Conservation (phyloP, 2,113 vertebrate species). For the Macrotus californicus region DNA sequence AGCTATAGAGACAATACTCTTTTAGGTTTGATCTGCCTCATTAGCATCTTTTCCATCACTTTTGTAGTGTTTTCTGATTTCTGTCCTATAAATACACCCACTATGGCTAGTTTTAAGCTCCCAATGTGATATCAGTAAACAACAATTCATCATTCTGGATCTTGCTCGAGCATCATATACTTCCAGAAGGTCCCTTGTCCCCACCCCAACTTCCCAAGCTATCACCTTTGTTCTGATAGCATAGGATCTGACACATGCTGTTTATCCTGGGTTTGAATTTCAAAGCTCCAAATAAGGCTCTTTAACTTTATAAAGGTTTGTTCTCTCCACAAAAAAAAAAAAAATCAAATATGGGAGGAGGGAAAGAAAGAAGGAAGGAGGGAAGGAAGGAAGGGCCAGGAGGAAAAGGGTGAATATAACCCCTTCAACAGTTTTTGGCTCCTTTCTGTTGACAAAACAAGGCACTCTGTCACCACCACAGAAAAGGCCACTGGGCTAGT, state of each 20-base stretch:
- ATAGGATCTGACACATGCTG: neutral
- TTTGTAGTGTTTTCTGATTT: neutral
- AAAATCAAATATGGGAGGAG: neutral
- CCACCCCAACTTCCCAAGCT: neutral
- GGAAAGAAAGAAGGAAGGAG: neutral
- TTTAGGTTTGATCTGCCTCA: neutral
- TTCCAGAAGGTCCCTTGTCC: neutral
- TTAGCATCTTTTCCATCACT: neutral
- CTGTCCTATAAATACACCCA: neutral
- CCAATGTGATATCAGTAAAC: neutral
- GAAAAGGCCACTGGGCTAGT: neutral
- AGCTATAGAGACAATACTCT: neutral
- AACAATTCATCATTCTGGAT: neutral
- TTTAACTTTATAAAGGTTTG: neutral
- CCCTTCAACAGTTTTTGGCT: neutral
- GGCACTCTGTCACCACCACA: neutral
- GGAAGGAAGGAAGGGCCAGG: fast-evolving
- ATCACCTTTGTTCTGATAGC: neutral
- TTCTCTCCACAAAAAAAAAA: neutral
- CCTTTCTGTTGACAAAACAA: neutral
- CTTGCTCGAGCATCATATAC: neutral
- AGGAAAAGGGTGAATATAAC: neutral
- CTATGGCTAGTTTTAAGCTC: neutral
- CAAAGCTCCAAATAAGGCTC: neutral
- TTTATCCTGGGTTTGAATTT: neutral